A percentile compares a stretch with the other conserved stretches of the same genome.
Conservation (phyloP, 37 sponge, comb jelly and placozoan genomes). For the Haliclona indistincta region DNA sequence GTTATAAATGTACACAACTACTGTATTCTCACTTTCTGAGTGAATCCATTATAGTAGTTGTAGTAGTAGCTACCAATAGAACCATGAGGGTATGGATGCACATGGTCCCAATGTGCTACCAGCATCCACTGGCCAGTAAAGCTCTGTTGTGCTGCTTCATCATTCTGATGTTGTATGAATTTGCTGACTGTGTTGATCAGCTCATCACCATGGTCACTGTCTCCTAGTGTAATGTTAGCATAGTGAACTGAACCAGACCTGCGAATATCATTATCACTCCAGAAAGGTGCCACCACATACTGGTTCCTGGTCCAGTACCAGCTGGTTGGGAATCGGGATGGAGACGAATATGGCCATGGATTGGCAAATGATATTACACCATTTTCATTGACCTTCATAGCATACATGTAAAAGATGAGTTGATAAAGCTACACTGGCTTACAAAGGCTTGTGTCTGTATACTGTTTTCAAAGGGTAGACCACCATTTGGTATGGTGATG, state of each 20-base stretch:
- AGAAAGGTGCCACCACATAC: slow-evolving; percentile 70
- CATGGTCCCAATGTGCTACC: slow-evolving; percentile 37
- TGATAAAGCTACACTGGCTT: too few species aligned
- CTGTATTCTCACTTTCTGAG: background rate
- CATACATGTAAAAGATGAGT: too few species aligned
- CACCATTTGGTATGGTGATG: too few species aligned
- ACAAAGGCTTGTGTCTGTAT: too few species aligned
- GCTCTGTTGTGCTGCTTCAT: too few species aligned
- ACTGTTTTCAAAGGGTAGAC: too few species aligned
- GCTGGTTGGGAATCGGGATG: background rate
- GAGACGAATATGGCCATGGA: background rate
- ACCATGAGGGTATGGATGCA: slow-evolving; percentile 74
- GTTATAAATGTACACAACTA: background rate
- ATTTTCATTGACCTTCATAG: slow-evolving; percentile 39
- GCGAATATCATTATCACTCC: slow-evolving; percentile 63
- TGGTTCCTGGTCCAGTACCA: background rate
- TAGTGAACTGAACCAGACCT: slow-evolving; percentile 25
- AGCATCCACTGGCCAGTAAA: slow-evolving; percentile 58
- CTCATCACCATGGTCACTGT: too few species aligned
- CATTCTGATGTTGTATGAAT: slow-evolving; percentile 11
- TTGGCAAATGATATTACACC: slow-evolving; percentile 43
- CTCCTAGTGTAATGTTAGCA: background rate
- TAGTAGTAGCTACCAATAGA: background rate
- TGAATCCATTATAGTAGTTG: background rate
- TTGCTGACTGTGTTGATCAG: slow-evolving; percentile 25